Base-by-base conservation (phyloP, 2,113 vertebrate species). In the Actenoides hombroni region DNA sequence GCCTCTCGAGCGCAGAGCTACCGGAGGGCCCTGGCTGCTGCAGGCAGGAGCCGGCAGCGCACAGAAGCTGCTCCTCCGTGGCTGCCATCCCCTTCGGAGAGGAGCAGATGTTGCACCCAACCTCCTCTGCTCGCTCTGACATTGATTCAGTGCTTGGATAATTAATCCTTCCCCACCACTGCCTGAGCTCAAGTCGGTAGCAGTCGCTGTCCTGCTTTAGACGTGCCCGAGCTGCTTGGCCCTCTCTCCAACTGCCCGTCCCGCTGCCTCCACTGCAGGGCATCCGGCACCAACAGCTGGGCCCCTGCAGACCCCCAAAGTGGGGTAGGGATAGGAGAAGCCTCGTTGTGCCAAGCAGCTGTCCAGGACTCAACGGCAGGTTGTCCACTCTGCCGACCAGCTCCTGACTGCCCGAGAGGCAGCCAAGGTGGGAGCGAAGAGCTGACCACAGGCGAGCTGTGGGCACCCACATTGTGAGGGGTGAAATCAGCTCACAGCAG, bases 1-100 rank as follows among this genome's bases (percentile, higher is more conserved):
- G 23, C 15, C 42, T 8, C 49, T 19, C 0, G 0, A 81, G 60
- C 63, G 48, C 51, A 13, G 76, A 82, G 81, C 37, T 71, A 48
- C 64, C 0, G 1, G 56, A 86, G 83, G 42, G 54, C 23, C 59
- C 17, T 0, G 33, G 80, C 37, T 80, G 76, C 63, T 0, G 0
- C 3, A 3, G 59, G 60, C 71, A 44, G 54, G 40, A 86, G 86
- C 49, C 4, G 0, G 73, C 25, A 35, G 77, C 0, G 3, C 56
- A 15, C 60, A 81, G 73, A 95, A 93, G 77, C 91, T 86, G 74
- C 60, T 82, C 70, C 63, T 96, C 83, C 0, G 1, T 0, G 4
- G 54, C 84, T 94, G 92, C 92, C 74, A 83, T 86, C 40, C 63
- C 87, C 59, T 92, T 81, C 0, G 1, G 77, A 92, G 68, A 80